These are phyloP conservation scores for Oligia strigilis DNA, from an alignment of 2,888 invertebrate species.

Conservation along the genomic window DNA sequence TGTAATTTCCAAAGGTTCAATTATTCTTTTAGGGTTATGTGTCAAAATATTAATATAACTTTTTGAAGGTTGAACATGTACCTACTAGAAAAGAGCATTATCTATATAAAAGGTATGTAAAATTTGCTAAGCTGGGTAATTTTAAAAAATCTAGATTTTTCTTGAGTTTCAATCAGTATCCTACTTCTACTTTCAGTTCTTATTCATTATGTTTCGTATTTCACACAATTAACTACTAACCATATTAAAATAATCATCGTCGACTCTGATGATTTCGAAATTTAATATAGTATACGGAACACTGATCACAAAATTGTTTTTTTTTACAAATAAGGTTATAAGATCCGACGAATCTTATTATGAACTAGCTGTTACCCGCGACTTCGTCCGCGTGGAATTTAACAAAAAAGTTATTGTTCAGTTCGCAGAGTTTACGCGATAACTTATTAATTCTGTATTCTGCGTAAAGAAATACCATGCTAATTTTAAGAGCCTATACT, in stretches of 20 bases:
- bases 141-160: not conserved
- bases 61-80: not conserved
- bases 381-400: too few relatives aligned
- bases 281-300: constrained; percentile 36
- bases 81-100: not conserved
- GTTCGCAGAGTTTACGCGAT: too few relatives aligned
- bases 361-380: too few relatives aligned
- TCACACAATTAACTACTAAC: not conserved
- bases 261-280: not conserved
- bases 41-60: not conserved
- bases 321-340: constrained; percentile 71
- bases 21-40: constrained; percentile 21
- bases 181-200: not conserved
- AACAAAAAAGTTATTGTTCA: too few relatives aligned
- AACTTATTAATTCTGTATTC: too few relatives aligned
- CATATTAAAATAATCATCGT: not conserved
- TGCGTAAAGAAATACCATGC: too few relatives aligned
- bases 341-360: constrained; percentile 80
- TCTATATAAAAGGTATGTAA: not conserved
- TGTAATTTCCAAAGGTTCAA: constrained; percentile 66
- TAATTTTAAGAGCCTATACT: too few relatives aligned
- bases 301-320: constrained; percentile 33
- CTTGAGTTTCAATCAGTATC: not conserved
- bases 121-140: not conserved
- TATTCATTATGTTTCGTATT: not conserved